Evolutionary conservation across 2,797 vertebrate species (phyloP).

Genomic region (Anguilla anguilla): DNA sequence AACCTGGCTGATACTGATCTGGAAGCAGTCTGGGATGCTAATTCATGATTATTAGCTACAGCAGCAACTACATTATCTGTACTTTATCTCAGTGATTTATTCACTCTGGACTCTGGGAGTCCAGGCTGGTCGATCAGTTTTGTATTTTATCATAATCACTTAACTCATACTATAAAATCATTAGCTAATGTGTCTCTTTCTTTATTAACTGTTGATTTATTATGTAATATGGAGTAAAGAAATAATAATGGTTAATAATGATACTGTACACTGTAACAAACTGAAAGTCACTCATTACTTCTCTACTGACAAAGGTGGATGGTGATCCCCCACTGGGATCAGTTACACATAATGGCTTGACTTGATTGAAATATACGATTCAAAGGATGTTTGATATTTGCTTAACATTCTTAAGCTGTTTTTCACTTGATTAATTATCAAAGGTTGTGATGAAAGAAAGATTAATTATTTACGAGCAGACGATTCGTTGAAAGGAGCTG

Average conservation of each 20-base stretch:
- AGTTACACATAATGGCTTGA: background rate
- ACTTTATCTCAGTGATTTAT: background rate
- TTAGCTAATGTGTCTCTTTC: background rate
- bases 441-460: background rate
- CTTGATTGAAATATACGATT: background rate
- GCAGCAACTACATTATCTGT: background rate
- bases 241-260: background rate
- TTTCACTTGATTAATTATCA: background rate
- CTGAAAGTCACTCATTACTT: background rate
- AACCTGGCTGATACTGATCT: background rate
- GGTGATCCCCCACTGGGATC: background rate
- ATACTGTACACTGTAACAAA: background rate
- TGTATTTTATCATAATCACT: background rate
- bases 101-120: background rate
- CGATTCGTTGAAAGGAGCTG: background rate
- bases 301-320: background rate
- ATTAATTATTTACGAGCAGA: background rate
- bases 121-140: background rate
- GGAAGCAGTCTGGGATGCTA: background rate
- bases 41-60: background rate
- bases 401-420: background rate
- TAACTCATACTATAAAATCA: background rate
- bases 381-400: background rate
- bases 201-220: background rate
- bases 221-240: background rate